Percentiles rank a stretch among this genome's conserved stretches.
Conservation (phyloP, 2,113 vertebrate species). For the Strix uralensis region DNA sequence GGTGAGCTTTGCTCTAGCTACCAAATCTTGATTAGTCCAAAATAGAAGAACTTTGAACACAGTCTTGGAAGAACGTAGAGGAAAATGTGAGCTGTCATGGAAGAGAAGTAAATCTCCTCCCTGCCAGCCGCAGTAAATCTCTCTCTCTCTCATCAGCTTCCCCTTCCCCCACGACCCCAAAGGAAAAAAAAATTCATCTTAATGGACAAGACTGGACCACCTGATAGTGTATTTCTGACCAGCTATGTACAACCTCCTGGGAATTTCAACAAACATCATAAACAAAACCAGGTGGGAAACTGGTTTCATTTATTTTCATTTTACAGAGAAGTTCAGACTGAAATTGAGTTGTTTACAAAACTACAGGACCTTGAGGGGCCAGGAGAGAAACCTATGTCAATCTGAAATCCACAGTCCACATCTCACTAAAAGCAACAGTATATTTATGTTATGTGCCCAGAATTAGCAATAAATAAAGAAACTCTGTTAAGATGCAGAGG, state of each 20-base stretch:
- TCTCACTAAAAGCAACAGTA: conserved; percentile 18
- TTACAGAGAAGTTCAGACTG: conserved; percentile 22
- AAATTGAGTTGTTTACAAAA: conserved; percentile 54
- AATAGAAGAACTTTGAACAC: conserved; percentile 19
- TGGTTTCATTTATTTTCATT: conserved; percentile 56
- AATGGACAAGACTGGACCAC: neutral
- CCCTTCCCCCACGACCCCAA: neutral
- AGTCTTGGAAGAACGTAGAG: neutral
- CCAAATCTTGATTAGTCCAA: conserved; percentile 49
- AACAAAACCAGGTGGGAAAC: conserved; percentile 57
- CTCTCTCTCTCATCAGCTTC: neutral
- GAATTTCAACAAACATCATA: conserved; percentile 39
- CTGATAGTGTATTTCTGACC: neutral
- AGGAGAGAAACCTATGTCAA: conserved; percentile 18
- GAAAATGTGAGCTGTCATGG: conserved; percentile 31
- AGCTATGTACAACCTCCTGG: neutral
- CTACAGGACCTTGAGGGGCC: conserved; percentile 17
- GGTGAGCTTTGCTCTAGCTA: conserved; percentile 36
- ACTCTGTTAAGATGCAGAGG: conserved; percentile 38
- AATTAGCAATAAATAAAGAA: conserved; percentile 50
- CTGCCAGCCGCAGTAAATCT: neutral
- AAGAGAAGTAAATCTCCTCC: conserved; percentile 17
- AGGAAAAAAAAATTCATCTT: neutral
- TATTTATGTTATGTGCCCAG: conserved; percentile 28
- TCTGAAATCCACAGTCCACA: conserved; percentile 21